Conservation (phyloP, 2,797 vertebrate genomes). For the Artibeus jamaicensis region DNA sequence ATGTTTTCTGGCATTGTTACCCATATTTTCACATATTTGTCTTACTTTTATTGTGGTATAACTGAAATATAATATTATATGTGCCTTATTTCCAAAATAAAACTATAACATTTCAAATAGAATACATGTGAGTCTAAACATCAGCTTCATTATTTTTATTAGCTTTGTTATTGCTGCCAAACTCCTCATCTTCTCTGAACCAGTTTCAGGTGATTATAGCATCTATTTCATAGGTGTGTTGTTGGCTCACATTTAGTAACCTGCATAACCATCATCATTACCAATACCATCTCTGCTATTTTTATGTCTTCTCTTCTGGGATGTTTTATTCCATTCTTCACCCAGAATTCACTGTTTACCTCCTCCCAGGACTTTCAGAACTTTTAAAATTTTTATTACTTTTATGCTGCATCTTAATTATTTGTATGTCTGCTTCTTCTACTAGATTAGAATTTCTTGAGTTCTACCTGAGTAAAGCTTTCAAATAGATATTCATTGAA, state of each 20-base stretch:
- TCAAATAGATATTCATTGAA: neutral
- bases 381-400: neutral
- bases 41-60: neutral
- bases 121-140: neutral
- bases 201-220: neutral
- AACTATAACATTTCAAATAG: neutral
- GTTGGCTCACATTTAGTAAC: neutral
- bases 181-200: neutral
- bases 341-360: neutral
- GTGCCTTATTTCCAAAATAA: neutral
- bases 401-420: slow-evolving; percentile 23
- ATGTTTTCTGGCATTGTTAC: neutral
- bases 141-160: neutral
- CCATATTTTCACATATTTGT: neutral
- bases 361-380: neutral
- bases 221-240: neutral
- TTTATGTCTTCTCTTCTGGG: neutral
- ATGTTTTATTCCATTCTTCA: neutral
- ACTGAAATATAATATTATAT: neutral
- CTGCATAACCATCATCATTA: neutral
- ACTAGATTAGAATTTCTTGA: neutral
- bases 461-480: neutral
- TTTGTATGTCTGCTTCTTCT: neutral
- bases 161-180: neutral
- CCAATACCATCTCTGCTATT: neutral